Evolutionary conservation across 2,113 vertebrate genomes (phyloP).

Genomic region (Eurypyga helias): DNA sequence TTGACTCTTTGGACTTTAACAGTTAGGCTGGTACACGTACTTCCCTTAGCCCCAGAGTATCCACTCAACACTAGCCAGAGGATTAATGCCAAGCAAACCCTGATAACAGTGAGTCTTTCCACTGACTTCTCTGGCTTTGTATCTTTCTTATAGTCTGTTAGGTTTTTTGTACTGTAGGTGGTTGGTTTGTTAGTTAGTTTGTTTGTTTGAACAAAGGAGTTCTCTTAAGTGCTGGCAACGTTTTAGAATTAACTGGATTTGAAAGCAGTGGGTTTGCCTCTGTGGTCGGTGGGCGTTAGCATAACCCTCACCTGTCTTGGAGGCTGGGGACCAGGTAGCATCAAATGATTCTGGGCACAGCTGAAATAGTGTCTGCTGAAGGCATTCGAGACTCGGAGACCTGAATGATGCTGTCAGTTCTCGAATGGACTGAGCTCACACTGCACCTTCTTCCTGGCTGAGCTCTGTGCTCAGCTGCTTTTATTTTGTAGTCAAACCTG

Average conservation of each 20-base stretch:
- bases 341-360: no score
- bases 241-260: not conserved
- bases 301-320: not conserved
- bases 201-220: not conserved
- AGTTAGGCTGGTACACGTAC: not conserved
- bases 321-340: not conserved
- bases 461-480: not conserved
- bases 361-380: not conserved
- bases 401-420: not conserved
- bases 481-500: not conserved
- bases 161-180: not conserved
- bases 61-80: not conserved
- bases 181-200: not conserved
- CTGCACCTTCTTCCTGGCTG: not conserved
- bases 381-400: fast-evolving
- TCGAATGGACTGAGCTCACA: not conserved
- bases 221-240: not conserved
- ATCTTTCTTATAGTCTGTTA: not conserved
- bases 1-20: not conserved
- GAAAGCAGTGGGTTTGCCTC: not conserved
- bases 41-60: not conserved
- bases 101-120: not conserved
- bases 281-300: fast-evolving
- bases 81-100: not conserved
- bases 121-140: not conserved